Base-by-base conservation (phyloP, 2,888 invertebrate genomes). In the Tipula vernalis region DNA sequence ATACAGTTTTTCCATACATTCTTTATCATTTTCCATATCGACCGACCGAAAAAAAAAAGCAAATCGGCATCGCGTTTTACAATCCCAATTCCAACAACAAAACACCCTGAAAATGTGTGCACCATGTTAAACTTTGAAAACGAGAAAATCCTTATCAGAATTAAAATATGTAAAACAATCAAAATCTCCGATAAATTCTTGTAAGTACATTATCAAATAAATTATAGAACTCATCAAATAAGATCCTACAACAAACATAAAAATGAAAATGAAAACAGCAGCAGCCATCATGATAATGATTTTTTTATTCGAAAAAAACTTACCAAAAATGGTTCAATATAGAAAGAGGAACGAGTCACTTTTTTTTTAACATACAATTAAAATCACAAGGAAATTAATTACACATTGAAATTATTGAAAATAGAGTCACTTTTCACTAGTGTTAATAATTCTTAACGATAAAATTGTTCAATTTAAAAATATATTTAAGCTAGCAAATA, bases 231-330 rank as follows among this genome's bases (percentile, higher is more conserved):
- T 71, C 6, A 28, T 28, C 10, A 71, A 71, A 71, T 71, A 71
- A 71, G 18, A 71, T 28, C 18, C 28, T 71, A 6, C 39, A 39
- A 6, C 6, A 39, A 39, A 39, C 3, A 39, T 39, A 39, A 28
- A 28, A 28, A 71, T 28, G 2, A 71, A 71, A 71, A 71, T 71
- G 28, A 71, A 71, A 71, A 13, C 10, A 71, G 71, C 71, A 71
- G 71, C 71, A 71, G 71, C 71, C 71, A 71, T 71, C 71, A 71
- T 71, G 71, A 71, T 71, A 71, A 71, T 71, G 71, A 71, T 71
- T 71, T 28, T 28, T 28, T 71, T 71, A 71, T 28, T 71, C 28
- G 71, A 71, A 71, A 71, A 71, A 71, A 71, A 71, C 71, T 71
- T 71, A 71, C 71, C 71, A 71, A 71, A 71, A 71, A 71, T 71